phyloP scores from a whole-genome alignment of 2,888 invertebrate genomes.

The Apotomis capreana region DNA sequence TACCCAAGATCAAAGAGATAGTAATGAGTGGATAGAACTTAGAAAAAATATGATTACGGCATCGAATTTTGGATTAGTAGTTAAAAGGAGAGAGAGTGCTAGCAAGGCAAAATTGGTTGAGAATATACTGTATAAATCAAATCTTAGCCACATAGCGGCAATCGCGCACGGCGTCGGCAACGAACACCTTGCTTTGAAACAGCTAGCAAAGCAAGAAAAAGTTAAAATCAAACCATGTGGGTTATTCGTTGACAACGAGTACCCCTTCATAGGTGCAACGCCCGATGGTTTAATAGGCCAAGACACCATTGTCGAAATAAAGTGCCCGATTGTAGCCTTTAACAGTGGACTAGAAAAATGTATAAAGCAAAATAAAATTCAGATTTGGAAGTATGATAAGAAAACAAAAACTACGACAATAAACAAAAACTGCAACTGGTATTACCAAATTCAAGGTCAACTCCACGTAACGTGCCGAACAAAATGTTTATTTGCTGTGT shows the following conservation, averaged over 20 bases:
- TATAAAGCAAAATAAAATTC: no score
- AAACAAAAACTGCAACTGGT: no score
- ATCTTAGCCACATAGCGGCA: background rate
- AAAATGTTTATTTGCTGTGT: no score
- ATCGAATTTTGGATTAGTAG: conserved; percentile 31
- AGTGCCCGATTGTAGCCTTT: no score
- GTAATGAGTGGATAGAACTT: conserved; percentile 2
- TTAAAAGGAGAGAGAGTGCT: conserved; percentile 15
- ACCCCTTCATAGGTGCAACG: no score
- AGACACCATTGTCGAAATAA: no score
- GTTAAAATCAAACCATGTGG: conserved; percentile 41
- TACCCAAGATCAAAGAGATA: conserved; percentile 6
- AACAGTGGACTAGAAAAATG: no score
- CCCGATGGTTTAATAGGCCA: no score
- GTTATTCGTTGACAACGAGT: conserved; percentile 39
- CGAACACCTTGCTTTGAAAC: conserved; percentile 8
- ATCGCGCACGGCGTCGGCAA: conserved; percentile 17
- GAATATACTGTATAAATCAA: conserved; percentile 14
- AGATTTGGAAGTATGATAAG: no score
- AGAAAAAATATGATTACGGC: conserved; percentile 26
- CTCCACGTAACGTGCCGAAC: no score
- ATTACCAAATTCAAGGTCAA: no score
- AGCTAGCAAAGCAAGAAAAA: conserved; percentile 26
- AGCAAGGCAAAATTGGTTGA: conserved; percentile 5
- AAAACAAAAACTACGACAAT: no score